Evolutionary conservation across 2,888 invertebrate genomes (phyloP).

Genomic region (Fragum fragum): DNA sequence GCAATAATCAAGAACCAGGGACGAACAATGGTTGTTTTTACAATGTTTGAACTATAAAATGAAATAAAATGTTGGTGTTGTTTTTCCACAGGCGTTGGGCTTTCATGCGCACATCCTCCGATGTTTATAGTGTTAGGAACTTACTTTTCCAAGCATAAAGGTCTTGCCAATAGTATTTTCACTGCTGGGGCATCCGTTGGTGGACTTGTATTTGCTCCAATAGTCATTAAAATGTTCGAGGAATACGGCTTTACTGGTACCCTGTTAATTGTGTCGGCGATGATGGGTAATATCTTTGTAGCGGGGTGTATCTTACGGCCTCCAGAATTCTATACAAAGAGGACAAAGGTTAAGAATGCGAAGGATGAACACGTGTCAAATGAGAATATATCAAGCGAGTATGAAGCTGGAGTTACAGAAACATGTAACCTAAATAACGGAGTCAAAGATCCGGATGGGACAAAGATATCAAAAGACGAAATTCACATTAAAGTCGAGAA

Average conservation of each 20-base stretch:
- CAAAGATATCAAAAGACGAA: neutral
- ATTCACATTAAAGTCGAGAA: neutral
- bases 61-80: no score
- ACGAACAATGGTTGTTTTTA: no score
- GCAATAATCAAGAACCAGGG: no score
- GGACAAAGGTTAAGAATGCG: no score
- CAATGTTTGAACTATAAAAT: no score
- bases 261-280: slow-evolving; percentile 38
- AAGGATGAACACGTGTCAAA: no score
- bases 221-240: slow-evolving; percentile 40
- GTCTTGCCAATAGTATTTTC: slow-evolving; percentile 42
- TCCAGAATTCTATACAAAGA: slow-evolving; percentile 26
- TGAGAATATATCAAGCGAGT: neutral
- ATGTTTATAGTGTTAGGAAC: slow-evolving; percentile 20
- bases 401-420: neutral
- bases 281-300: slow-evolving; percentile 34
- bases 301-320: slow-evolving; percentile 37
- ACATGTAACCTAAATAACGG: neutral
- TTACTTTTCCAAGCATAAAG: slow-evolving; percentile 39
- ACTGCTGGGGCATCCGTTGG: slow-evolving; percentile 42
- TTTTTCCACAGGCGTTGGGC: slow-evolving; percentile 33
- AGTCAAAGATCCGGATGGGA: neutral
- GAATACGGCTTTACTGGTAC: slow-evolving; percentile 46
- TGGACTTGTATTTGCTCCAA: slow-evolving; percentile 44
- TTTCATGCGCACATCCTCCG: slow-evolving; percentile 32